Conservation (phyloP, 2,888 invertebrate genomes). For the Ctenicera cuprea region DNA sequence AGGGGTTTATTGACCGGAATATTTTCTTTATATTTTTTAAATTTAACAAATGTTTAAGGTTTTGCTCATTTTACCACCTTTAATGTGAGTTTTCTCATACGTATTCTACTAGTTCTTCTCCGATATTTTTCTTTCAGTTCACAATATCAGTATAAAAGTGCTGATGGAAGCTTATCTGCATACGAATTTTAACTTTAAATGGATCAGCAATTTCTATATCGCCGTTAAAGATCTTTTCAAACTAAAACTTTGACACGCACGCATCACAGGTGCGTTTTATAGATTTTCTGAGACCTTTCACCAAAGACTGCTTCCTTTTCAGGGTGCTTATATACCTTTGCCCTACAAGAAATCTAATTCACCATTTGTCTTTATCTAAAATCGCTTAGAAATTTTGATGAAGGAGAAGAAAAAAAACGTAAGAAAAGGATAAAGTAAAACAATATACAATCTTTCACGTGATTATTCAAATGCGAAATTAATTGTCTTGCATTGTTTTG, state of each 20-base stretch:
- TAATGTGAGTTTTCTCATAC: background rate
- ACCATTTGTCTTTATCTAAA: too few relatives aligned
- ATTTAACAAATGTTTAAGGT: constrained; percentile 1
- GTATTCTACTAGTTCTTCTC: background rate
- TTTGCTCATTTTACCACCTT: background rate
- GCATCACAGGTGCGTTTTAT: constrained; percentile 43
- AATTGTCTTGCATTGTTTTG: too few relatives aligned
- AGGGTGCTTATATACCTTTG: constrained; percentile 1
- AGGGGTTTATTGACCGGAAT: too few relatives aligned
- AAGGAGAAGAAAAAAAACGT: too few relatives aligned
- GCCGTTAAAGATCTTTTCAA: constrained; percentile 39
- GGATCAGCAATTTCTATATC: constrained; percentile 41
- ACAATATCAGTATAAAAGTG: constrained; percentile 10
- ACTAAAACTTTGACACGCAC: constrained; percentile 45
- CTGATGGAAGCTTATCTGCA: constrained; percentile 33
- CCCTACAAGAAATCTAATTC: background rate
- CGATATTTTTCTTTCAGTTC: constrained; percentile 14
- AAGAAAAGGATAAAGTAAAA: too few relatives aligned
- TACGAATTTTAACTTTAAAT: constrained; percentile 42
- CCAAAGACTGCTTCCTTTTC: constrained; percentile 9
- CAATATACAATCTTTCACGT: too few relatives aligned
- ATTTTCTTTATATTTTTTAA: background rate
- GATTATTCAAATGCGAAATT: background rate
- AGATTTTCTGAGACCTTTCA: constrained; percentile 35
- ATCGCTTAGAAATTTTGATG: too few relatives aligned